Evolutionary conservation across 2,888 invertebrate genomes (phyloP), one percentile per base, ranked within the genome.

Genomic region (Leptothorax acervorum): DNA sequence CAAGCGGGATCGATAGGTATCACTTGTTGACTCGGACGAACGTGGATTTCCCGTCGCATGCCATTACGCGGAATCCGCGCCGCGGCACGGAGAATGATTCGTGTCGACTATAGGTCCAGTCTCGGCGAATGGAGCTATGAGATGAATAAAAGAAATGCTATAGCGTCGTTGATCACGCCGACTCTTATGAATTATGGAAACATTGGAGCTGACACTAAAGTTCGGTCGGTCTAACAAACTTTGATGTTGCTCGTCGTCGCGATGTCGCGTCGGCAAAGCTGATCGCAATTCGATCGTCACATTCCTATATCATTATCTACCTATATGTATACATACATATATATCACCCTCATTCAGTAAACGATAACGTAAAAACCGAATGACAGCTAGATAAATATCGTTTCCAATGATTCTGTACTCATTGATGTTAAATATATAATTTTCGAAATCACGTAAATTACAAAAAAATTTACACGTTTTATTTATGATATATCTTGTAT

Each of bases 21-120:
- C 90, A 90, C 89, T 90, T 90, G 89, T 90, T 90, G 89, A 90
- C 90, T 86, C 85, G 82, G 79, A 85, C 73, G 76, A 48, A 84
- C 75, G 82, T 71, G 73, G 53, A 55, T 71, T 71, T 55, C 66
- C 39, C 74, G 81, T 76, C 53, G 78, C 84, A 70, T 83, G 73
- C 53, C 86, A 85, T 88, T 82, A 89, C 78, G 84, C 6, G 79
- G 71, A 76, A 84, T 23, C 35, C 55, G 23, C 35, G 23, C n/a
- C 62, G 57, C 66, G 55, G 71, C 60, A 39, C 53, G 84, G 63
- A 82, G 74, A 73, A 81, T 55, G 83, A 86, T 81, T 89, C 85
- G 83, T 86, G 85, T 89, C 85, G 35, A 18, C 45, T 87, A 81
- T 87, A 81, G 73, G 85, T 87, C 78, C 74, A 66, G 31, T 55